Evolutionary conservation across 35 echinoderm and acorn worm genomes (phyloP).

Genomic region (Eucidaris tribuloides): DNA sequence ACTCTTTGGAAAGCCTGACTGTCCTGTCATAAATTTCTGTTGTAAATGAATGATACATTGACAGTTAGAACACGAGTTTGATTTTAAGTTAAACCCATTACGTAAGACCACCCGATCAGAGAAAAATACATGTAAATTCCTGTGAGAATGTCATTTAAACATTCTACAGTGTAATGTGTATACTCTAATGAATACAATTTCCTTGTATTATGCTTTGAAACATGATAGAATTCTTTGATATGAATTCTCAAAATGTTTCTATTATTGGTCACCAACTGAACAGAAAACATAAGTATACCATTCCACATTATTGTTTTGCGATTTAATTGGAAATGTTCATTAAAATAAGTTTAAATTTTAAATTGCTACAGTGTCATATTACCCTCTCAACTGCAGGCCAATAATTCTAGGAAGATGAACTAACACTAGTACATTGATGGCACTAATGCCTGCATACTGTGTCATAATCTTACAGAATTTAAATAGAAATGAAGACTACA

Average conservation of each 20-base stretch:
- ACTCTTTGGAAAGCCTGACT: slow-evolving; percentile 60
- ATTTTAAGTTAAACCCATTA: background rate
- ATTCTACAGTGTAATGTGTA: background rate
- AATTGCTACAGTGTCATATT: no score
- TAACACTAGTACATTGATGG: background rate
- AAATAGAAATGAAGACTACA: background rate
- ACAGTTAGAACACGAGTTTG: background rate
- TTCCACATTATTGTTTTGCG: no score
- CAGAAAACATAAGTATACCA: no score
- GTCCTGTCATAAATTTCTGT: slow-evolving; percentile 81
- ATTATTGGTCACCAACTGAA: no score
- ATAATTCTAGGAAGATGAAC: background rate
- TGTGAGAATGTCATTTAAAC: background rate
- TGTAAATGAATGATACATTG: background rate
- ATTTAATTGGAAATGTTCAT: no score
- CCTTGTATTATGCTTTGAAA: background rate
- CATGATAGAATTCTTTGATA: background rate
- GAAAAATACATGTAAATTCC: background rate
- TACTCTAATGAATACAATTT: background rate
- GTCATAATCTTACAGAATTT: background rate
- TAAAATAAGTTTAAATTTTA: no score
- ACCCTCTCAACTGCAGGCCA: no score
- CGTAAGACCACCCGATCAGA: no score
- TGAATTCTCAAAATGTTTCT: no score
- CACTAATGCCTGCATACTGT: background rate